Conservation (phyloP, 2,797 vertebrate genomes). For the Chelon labrosus region DNA sequence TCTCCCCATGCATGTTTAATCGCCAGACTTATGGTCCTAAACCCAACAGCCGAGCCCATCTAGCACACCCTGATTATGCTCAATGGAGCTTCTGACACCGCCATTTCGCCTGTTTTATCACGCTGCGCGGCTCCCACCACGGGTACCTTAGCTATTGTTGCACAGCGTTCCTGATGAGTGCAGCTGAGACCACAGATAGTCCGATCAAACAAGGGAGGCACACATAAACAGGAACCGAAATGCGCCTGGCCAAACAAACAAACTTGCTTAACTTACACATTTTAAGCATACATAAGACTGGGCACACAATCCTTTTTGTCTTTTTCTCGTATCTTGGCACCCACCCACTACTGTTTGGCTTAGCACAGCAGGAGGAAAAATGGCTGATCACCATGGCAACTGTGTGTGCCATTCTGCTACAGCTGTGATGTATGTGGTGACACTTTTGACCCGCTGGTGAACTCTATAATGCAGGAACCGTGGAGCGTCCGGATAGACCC, state of each 20-base stretch:
- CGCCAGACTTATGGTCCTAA: conserved; percentile 75
- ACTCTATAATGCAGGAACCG: conserved; percentile 74
- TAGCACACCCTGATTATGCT: conserved; percentile 77
- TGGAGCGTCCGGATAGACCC: conserved; percentile 52
- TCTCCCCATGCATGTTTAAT: conserved; percentile 82
- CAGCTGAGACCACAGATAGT: conserved; percentile 79
- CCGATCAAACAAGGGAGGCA: conserved; percentile 66
- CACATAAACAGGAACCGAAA: conserved; percentile 47
- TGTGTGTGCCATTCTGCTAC: conserved; percentile 81
- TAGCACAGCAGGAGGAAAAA: conserved; percentile 67
- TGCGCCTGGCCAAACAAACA: conserved; percentile 71
- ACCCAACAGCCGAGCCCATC: conserved; percentile 70
- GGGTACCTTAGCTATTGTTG: conserved; percentile 73
- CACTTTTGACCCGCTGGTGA: conserved; percentile 82
- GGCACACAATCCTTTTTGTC: conserved; percentile 71
- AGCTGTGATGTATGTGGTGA: conserved; percentile 86
- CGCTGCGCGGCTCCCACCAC: conserved; percentile 64
- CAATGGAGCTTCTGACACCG: conserved; percentile 77
- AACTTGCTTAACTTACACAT: conserved; percentile 41
- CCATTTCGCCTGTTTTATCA: conserved; percentile 75
- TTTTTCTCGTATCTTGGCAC: conserved; percentile 66
- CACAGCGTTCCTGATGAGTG: conserved; percentile 57
- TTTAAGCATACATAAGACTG: conserved; percentile 36
- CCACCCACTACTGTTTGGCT: conserved; percentile 79
- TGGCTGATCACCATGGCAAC: conserved; percentile 81